Evolutionary conservation across 2,113 vertebrate species (phyloP), one percentile per base, ranked within the genome.

Genomic region (Grallaria varia): DNA sequence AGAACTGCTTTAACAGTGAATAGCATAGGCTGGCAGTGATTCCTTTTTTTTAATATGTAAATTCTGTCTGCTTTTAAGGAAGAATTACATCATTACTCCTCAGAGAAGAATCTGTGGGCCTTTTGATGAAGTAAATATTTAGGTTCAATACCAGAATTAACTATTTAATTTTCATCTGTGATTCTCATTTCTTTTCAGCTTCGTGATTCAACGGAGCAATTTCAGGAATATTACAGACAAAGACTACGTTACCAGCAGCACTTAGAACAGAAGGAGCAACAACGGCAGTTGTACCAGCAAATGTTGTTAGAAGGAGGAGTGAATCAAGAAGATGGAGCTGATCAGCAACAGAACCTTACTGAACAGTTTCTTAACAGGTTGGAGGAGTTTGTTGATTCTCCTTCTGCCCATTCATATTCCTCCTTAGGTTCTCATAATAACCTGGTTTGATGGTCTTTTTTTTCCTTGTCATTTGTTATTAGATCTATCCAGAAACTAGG

Each of bases 231-330:
- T 96, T 98, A 99, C 82, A 98, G 99, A 37, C 99, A 99, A 95
- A 98, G 99, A 6, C 95, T 99, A n/a, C 99, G 99, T 4, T 99
- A 99, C 81, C 99, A 99, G 95, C 99, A 99, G 95, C 99, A 99
- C 95, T 97, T 99, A n/a, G 99, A 99, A 72, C 99, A 99, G 97
- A 99, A 99, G 28, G 99, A 99, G 93, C 99, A 99, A 55, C 99
- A 99, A 62, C 97, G 98, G 33, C 99, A 99, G 90, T 97, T 99
- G 49, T 99, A 99, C 93, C 99, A 99, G 96, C 99, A 99, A 91
- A 99, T 99, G 99, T 95, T 99, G 82, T 96, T 99, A 45, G 99
- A 99, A 96, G 99, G 99, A 92, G 99, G 99, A 8, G 99, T 99
- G 75, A 98, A 98, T 95, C 99, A 98, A 11, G 98, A 98, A 71